These are phyloP conservation scores for Scolopax mira DNA, from an alignment of 2,113 vertebrate species.

Conservation along the genomic window DNA sequence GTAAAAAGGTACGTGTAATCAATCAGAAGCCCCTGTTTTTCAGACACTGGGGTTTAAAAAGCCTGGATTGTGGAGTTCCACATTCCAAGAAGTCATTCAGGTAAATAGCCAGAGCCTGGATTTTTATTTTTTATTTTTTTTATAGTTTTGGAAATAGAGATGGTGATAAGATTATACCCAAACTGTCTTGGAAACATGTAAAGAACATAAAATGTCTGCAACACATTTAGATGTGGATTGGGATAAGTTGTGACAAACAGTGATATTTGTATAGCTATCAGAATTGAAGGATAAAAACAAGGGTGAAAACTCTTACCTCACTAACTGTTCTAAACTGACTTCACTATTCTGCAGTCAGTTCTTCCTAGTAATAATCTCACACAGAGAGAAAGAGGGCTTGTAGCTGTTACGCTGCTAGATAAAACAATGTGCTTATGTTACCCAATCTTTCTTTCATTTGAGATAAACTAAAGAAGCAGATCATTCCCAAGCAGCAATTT, in stretches of 20 bases:
- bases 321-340: neutral
- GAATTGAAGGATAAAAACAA: neutral
- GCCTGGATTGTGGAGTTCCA: neutral
- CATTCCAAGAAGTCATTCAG: neutral
- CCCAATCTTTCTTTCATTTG: neutral
- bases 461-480: neutral
- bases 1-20: neutral
- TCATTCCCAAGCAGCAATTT: neutral
- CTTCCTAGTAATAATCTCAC: neutral
- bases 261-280: neutral
- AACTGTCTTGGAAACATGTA: neutral
- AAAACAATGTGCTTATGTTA: neutral
- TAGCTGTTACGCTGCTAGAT: neutral
- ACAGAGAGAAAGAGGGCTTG: neutral
- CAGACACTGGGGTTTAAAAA: neutral
- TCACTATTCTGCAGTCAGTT: neutral
- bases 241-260: neutral
- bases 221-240: neutral
- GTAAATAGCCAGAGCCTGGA: neutral
- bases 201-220: neutral
- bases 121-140: neutral
- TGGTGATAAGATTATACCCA: neutral
- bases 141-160: neutral
- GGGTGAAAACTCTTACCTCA: neutral
- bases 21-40: neutral